Conservation (phyloP, 2,888 invertebrate species). For the Salticus scenicus region DNA sequence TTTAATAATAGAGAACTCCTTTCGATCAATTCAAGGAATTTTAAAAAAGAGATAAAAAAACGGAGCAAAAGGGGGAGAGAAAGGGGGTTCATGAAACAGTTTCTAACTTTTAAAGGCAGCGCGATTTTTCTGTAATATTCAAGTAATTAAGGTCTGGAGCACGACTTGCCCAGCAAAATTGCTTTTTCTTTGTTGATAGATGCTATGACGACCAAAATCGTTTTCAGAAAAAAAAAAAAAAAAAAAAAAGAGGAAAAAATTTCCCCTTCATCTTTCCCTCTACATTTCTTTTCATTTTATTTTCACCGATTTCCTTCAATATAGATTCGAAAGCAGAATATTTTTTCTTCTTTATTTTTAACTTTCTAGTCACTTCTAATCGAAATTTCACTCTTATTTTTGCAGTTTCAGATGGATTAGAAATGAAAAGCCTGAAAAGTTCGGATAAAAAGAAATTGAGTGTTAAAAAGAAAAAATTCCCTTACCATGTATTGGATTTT, state of each 20-base stretch:
- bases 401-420: slow-evolving; percentile 68
- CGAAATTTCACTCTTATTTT: slow-evolving; percentile 60
- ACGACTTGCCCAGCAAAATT: slow-evolving; percentile 62
- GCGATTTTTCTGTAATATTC: slow-evolving; percentile 70
- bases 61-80: slow-evolving; percentile 23
- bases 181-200: slow-evolving; percentile 70
- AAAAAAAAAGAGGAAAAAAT: too few relatives aligned
- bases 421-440: slow-evolving; percentile 48
- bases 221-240: too few relatives aligned
- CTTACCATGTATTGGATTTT: slow-evolving; percentile 56
- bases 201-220: slow-evolving; percentile 64
- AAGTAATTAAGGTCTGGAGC: slow-evolving; percentile 68
- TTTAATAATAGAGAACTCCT: slow-evolving; percentile 43
- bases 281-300: slow-evolving; percentile 43
- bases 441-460: not conserved
- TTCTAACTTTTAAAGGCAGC: slow-evolving; percentile 54
- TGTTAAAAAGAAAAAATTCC: slow-evolving; percentile 15
- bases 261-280: slow-evolving; percentile 14
- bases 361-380: slow-evolving; percentile 56
- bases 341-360: slow-evolving; percentile 23
- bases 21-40: slow-evolving; percentile 45
- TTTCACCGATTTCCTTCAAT: slow-evolving; percentile 62
- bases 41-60: slow-evolving; percentile 31
- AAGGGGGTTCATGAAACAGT: too few relatives aligned
- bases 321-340: slow-evolving; percentile 39